Conservation (phyloP, 2,113 vertebrate genomes). For the Tragelaphus strepsiceros region DNA sequence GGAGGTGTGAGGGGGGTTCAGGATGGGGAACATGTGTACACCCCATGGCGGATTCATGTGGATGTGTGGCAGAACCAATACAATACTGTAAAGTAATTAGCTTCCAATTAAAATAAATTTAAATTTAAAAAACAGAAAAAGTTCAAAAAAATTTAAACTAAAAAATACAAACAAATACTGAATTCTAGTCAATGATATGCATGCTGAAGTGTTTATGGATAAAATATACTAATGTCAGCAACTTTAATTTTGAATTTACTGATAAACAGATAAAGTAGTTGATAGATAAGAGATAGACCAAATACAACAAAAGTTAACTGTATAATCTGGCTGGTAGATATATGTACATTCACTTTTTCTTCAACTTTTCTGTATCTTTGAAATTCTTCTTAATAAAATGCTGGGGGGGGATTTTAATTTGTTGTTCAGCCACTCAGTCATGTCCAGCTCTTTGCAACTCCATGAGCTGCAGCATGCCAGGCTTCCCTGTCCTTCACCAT, state of each 20-base stretch:
- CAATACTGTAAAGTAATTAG: too few species aligned
- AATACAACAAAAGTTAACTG: neutral
- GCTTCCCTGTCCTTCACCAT: neutral
- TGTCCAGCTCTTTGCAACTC: neutral
- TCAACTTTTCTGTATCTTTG: neutral
- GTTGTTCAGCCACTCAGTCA: neutral
- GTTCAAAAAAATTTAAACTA: neutral
- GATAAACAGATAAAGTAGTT: neutral
- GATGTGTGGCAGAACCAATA: too few species aligned
- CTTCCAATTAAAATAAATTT: too few species aligned
- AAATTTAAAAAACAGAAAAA: too few species aligned
- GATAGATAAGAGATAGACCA: neutral
- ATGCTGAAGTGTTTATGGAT: neutral
- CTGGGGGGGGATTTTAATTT: neutral
- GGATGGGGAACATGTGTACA: too few species aligned
- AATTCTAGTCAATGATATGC: neutral
- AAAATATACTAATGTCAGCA: neutral
- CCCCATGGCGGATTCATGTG: too few species aligned
- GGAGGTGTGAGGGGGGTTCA: too few species aligned
- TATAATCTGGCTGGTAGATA: neutral
- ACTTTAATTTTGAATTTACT: constrained; percentile 12
- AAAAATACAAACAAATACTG: neutral
- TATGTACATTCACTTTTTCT: neutral
- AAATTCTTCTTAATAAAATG: constrained; percentile 10
- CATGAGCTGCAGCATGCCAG: neutral